A percentile compares a stretch with the other conserved stretches of the same genome.
These are phyloP conservation scores for Arge pagana DNA, from an alignment of 2,888 invertebrate species.

Conservation along the genomic window DNA sequence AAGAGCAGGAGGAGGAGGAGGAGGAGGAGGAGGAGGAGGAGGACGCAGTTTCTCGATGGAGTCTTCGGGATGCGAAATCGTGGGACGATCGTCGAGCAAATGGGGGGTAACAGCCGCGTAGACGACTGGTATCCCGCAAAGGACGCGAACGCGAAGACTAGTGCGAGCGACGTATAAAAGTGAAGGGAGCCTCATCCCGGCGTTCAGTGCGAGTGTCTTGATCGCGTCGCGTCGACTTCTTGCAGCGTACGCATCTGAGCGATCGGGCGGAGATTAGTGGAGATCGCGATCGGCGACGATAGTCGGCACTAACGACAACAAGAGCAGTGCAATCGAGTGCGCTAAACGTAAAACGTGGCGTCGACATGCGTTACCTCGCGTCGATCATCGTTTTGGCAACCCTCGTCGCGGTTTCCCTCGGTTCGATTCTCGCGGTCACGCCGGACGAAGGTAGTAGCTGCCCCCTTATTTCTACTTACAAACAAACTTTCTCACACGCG, in stretches of 20 bases:
- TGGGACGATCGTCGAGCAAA: background rate
- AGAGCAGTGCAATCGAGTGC: background rate
- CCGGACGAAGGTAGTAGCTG: slow-evolving; percentile 50
- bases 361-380: slow-evolving; percentile 37
- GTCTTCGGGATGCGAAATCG: background rate
- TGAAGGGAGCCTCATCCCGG: slow-evolving; percentile 43
- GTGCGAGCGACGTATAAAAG: slow-evolving; percentile 58
- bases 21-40: no score
- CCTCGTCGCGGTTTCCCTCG: slow-evolving; percentile 36
- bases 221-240: background rate
- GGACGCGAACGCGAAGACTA: slow-evolving; percentile 32
- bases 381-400: slow-evolving; percentile 30
- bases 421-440: slow-evolving; percentile 38
- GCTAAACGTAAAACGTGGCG: background rate
- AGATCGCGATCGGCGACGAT: slow-evolving; percentile 23
- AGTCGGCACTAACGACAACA: slow-evolving; percentile 33
- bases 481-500: no score
- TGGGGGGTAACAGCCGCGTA: slow-evolving; percentile 2
- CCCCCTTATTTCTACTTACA: no score
- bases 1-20: no score
- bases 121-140: slow-evolving; percentile 33
- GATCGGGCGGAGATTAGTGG: slow-evolving; percentile 16
- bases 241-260: background rate
- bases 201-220: slow-evolving; percentile 41
- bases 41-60: background rate